These are phyloP conservation scores for Chromobotia macracanthus DNA, from an alignment of 2,797 vertebrate species.

Conservation along the genomic window DNA sequence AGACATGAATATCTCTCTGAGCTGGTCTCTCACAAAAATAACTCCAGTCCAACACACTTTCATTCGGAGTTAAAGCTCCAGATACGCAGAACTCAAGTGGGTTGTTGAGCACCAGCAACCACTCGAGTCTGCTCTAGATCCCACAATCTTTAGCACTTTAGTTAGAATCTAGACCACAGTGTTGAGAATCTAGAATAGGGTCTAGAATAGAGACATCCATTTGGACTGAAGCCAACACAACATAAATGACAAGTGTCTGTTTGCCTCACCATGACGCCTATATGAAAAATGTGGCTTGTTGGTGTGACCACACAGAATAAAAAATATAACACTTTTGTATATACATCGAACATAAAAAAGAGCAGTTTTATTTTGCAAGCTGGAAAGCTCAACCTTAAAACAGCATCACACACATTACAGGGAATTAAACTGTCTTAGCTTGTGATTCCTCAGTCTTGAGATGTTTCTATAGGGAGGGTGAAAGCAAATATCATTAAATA, in stretches of 20 bases:
- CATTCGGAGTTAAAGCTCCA: not conserved
- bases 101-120: slow-evolving; percentile 21
- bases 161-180: slow-evolving; percentile 44
- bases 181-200: slow-evolving; percentile 46
- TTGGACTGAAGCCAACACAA: slow-evolving; percentile 41
- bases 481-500: slow-evolving; percentile 14
- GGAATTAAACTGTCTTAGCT: not conserved
- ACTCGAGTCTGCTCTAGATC: slow-evolving; percentile 42
- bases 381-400: not conserved
- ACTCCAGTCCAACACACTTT: slow-evolving; percentile 20
- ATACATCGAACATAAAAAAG: not conserved
- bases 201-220: slow-evolving; percentile 49
- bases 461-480: slow-evolving; percentile 25
- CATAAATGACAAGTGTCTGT: slow-evolving; percentile 41
- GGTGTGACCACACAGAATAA: slow-evolving; percentile 6
- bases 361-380: too few relatives aligned
- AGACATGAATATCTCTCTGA: slow-evolving; percentile 42
- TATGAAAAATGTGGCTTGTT: slow-evolving; percentile 18
- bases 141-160: slow-evolving; percentile 50
- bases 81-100: slow-evolving; percentile 31
- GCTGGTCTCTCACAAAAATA: slow-evolving; percentile 29
- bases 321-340: not conserved
- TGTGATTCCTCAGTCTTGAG: not conserved
- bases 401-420: not conserved
- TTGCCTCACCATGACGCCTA: slow-evolving; percentile 28